Evolutionary conservation across 2,888 invertebrate species (phyloP).

Genomic region (Tuta absoluta): DNA sequence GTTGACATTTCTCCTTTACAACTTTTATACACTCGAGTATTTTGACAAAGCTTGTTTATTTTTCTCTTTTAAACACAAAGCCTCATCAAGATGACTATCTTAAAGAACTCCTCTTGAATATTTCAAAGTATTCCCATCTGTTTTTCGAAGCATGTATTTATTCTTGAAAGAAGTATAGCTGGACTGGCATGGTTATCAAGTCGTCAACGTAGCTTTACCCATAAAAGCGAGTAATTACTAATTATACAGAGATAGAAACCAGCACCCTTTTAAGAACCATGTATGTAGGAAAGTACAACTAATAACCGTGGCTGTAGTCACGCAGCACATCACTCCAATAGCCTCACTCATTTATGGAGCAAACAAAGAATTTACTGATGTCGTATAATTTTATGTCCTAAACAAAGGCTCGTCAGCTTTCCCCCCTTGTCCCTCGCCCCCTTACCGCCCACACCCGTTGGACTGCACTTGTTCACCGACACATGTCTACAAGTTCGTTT

Average conservation of each 20-base stretch:
- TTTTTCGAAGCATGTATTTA: not conserved
- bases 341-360: conserved; percentile 71
- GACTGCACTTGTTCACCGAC: conserved; percentile 71
- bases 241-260: conserved; percentile 4
- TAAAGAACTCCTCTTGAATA: conserved; percentile 35
- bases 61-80: conserved; percentile 55
- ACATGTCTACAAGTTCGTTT: conserved; percentile 71
- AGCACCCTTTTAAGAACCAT: conserved; percentile 21
- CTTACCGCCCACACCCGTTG: conserved; percentile 53
- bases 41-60: conserved; percentile 72
- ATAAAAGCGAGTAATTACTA: conserved; percentile 13
- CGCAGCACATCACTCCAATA: conserved; percentile 57
- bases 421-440: conserved; percentile 36
- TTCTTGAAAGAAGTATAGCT: not conserved
- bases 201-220: not conserved
- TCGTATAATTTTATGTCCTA: conserved; percentile 80
- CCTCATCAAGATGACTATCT: conserved; percentile 56
- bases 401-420: conserved; percentile 72
- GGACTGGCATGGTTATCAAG: not conserved
- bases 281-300: conserved; percentile 23
- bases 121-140: not conserved
- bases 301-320: conserved; percentile 46
- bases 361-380: conserved; percentile 79
- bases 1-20: conserved; percentile 73
- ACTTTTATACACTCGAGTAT: conserved; percentile 71